A percentile compares a stretch with the other conserved stretches of the same genome.
These are phyloP conservation scores for Lophotriccus pileatus DNA, from an alignment of 2,797 vertebrate species.

Conservation along the genomic window DNA sequence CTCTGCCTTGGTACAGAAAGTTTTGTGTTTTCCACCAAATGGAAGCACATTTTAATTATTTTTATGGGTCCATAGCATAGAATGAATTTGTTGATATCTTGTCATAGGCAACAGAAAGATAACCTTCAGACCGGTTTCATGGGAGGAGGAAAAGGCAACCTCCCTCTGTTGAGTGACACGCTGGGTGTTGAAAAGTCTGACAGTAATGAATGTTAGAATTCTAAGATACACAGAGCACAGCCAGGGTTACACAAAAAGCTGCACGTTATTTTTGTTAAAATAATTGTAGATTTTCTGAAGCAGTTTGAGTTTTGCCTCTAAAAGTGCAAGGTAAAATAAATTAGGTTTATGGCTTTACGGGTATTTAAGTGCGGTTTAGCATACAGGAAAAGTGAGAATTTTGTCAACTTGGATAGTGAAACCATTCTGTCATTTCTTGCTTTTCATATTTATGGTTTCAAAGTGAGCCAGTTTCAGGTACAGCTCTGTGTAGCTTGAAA, in stretches of 20 bases:
- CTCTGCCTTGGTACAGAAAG: background rate
- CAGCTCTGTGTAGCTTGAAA: background rate
- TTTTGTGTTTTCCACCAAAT: background rate
- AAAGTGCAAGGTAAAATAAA: background rate
- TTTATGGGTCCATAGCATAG: background rate
- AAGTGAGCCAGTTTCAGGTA: background rate
- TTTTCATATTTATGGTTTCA: background rate
- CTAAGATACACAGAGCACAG: fast-evolving
- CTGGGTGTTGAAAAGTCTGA: fast-evolving
- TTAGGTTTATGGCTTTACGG: background rate
- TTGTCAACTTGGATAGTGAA: background rate
- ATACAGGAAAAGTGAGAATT: background rate
- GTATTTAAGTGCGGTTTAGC: background rate
- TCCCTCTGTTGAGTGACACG: fast-evolving
- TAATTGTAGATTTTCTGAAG: background rate
- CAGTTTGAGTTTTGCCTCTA: background rate
- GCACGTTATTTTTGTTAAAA: background rate
- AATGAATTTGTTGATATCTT: background rate
- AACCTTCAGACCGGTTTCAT: background rate
- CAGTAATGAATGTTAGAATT: background rate
- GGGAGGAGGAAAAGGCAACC: background rate
- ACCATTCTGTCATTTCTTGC: background rate
- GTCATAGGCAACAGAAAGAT: background rate
- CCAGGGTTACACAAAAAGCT: background rate
- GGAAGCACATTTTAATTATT: background rate